These are phyloP conservation scores for Lophotriccus pileatus DNA, from an alignment of 2,797 vertebrate species.

Conservation along the genomic window DNA sequence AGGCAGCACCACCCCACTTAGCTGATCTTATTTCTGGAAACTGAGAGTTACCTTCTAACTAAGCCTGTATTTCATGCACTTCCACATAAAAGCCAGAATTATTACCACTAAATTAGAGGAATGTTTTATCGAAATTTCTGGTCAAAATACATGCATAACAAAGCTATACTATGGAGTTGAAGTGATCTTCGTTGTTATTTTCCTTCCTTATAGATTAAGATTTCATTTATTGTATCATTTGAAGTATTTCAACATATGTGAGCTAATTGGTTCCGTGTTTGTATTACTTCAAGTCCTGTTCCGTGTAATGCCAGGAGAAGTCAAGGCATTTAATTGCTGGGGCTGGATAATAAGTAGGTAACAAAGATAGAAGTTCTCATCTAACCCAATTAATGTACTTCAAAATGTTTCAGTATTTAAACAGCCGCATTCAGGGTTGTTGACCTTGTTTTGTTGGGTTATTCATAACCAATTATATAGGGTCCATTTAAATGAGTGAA, in stretches of 20 bases:
- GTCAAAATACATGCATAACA: neutral
- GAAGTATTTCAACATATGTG: neutral
- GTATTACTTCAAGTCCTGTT: neutral
- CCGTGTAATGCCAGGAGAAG: neutral
- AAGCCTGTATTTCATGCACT: neutral
- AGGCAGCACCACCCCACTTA: neutral
- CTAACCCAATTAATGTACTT: neutral
- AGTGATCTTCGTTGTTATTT: neutral
- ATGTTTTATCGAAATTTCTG: neutral
- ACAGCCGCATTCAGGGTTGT: neutral
- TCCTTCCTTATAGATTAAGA: neutral
- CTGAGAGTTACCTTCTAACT: neutral
- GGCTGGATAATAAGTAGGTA: neutral
- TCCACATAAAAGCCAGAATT: neutral
- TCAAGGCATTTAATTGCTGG: neutral
- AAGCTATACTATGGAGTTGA: neutral
- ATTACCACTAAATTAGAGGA: neutral
- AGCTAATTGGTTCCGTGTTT: slow-evolving; percentile 1
- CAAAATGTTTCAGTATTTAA: neutral
- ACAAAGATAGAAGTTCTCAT: neutral
- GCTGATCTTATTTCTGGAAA: neutral
- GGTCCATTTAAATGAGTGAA: neutral
- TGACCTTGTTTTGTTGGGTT: neutral
- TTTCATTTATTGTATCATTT: neutral
- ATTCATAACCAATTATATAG: neutral